Evolutionary conservation across 2,888 invertebrate genomes (phyloP).

Genomic region (Dasypogon diadema): DNA sequence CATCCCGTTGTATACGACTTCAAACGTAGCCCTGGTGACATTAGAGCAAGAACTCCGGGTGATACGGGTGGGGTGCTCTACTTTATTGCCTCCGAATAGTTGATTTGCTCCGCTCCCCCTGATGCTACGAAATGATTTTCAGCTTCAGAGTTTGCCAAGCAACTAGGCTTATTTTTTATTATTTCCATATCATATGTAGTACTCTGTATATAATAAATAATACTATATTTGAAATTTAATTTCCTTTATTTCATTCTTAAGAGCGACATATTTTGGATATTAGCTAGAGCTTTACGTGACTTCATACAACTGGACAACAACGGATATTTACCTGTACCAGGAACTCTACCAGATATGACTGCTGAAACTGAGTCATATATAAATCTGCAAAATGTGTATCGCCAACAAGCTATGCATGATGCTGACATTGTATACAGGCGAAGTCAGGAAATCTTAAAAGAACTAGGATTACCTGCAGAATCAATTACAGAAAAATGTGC

Average conservation of each 20-base stretch:
- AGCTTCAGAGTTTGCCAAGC: no score
- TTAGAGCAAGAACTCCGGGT: no score
- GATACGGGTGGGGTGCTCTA: no score
- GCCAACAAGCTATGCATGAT: constrained; percentile 85
- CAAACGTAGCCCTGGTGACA: no score
- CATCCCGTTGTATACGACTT: no score
- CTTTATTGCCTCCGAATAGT: no score
- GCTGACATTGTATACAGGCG: constrained; percentile 84
- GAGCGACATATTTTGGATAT: constrained; percentile 91
- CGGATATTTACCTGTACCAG: constrained; percentile 85
- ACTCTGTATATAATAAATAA: no score
- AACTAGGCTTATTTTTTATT: no score
- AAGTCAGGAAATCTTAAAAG: constrained; percentile 83
- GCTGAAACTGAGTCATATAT: constrained; percentile 93
- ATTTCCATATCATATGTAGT: no score
- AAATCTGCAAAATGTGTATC: constrained; percentile 88
- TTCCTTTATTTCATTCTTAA: constrained; percentile 62
- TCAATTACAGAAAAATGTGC: constrained; percentile 83
- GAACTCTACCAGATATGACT: constrained; percentile 95
- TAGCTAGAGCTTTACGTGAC: constrained; percentile 87
- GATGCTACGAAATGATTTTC: no score
- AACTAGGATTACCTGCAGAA: constrained; percentile 81
- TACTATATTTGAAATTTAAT: not conserved
- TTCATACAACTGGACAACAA: constrained; percentile 88
- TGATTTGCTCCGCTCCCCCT: no score